Conservation (phyloP, 92 coral and sea anemone species). For the Palythoa heliodiscus region DNA sequence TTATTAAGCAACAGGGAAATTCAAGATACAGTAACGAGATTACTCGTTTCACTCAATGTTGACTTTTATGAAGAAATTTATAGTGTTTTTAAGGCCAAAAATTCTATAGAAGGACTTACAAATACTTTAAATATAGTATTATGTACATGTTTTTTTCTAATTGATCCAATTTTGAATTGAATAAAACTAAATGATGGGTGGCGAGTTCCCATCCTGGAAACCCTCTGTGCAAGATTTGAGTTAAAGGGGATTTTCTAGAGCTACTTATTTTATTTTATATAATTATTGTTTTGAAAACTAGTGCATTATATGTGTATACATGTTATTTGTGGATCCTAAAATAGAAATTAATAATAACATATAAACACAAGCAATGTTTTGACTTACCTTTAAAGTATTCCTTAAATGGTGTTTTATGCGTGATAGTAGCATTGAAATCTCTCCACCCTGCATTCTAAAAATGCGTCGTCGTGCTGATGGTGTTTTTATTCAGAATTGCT, state of each 20-base stretch:
- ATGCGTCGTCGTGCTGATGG: constrained; percentile 17
- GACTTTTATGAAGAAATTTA: constrained; percentile 14
- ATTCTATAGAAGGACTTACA: neutral
- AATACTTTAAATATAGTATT: neutral
- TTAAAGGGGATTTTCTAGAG: neutral
- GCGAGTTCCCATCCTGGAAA: neutral
- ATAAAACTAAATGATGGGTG: constrained; percentile 11
- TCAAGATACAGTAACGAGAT: neutral
- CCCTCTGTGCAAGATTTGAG: neutral
- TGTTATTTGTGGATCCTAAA: too few relatives aligned
- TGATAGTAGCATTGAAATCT: constrained; percentile 42
- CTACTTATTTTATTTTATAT: neutral
- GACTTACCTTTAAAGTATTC: constrained; percentile 35
- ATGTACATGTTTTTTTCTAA: neutral
- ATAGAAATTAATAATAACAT: constrained; percentile 3
- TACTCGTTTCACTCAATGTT: constrained; percentile 1
- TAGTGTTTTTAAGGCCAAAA: constrained; percentile 29
- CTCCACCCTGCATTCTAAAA: constrained; percentile 55
- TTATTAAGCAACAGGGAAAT: neutral
- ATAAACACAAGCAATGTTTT: neutral
- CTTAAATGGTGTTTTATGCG: constrained; percentile 47
- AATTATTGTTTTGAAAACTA: neutral
- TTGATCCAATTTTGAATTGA: neutral
- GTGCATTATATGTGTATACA: too few relatives aligned
- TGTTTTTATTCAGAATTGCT: constrained; percentile 7